phyloP scores from a whole-genome alignment of 2,113 vertebrate genomes.

The Prochilodus magdalenae region DNA sequence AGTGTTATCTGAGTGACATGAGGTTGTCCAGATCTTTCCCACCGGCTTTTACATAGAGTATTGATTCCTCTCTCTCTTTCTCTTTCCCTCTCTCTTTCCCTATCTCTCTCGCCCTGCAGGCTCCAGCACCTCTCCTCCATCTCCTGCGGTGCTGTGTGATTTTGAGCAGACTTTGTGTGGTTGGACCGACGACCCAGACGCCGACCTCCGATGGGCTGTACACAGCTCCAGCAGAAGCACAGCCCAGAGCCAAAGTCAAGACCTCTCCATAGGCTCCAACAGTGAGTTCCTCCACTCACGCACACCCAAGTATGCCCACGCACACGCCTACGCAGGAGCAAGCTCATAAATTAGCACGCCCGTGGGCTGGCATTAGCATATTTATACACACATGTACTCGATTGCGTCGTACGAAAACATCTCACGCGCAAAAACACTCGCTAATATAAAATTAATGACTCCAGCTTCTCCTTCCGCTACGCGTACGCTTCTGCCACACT shows the following conservation, averaged over 20 bases:
- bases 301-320: neutral
- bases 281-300: conserved; percentile 65
- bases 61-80: conserved; percentile 58
- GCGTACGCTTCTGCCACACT: neutral
- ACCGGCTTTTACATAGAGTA: neutral
- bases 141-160: conserved; percentile 84
- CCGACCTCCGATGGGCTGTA: conserved; percentile 84
- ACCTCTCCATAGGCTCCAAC: conserved; percentile 62
- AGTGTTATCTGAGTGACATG: conserved; percentile 15
- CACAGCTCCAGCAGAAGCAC: conserved; percentile 69
- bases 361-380: conserved; percentile 10
- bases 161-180: conserved; percentile 89
- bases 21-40: neutral
- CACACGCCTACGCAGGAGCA: conserved; percentile 22
- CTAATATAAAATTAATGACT: neutral
- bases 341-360: conserved; percentile 13
- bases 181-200: conserved; percentile 87
- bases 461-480: neutral
- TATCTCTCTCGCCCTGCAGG: conserved; percentile 59
- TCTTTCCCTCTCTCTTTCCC: neutral
- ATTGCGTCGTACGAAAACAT: neutral
- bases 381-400: neutral
- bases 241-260: conserved; percentile 73
- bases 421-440: conserved; percentile 8
- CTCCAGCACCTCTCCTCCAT: conserved; percentile 67